These are phyloP conservation scores for Columba janthina DNA, from an alignment of 2,113 vertebrate species.

Conservation along the genomic window DNA sequence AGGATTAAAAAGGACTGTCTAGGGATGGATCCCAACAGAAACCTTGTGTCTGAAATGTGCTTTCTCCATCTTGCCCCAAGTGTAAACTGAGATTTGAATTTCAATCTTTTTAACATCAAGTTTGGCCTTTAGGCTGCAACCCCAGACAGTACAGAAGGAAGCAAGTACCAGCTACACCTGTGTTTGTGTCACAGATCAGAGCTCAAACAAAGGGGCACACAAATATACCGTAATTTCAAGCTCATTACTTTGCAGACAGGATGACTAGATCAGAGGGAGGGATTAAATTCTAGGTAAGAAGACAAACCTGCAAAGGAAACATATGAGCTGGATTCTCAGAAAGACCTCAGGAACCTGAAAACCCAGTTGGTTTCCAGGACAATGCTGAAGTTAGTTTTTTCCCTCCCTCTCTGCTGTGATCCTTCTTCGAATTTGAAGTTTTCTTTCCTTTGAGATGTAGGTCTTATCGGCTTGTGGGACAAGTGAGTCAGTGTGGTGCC, in stretches of 20 bases:
- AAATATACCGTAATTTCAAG: not conserved
- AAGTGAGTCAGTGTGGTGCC: constrained; percentile 13
- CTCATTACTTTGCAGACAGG: not conserved
- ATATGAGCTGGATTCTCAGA: not conserved
- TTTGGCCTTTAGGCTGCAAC: not conserved
- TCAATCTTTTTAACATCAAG: not conserved
- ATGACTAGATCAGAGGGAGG: not conserved
- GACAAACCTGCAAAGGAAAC: constrained; percentile 11
- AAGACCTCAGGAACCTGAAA: constrained; percentile 26
- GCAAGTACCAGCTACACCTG: not conserved
- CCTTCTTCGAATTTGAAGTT: not conserved
- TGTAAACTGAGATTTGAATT: not conserved
- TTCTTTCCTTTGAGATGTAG: not conserved
- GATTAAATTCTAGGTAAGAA: not conserved
- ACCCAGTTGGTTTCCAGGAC: not conserved
- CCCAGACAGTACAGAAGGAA: not conserved
- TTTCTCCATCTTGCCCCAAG: not conserved
- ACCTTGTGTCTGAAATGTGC: not conserved
- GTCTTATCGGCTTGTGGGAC: not conserved
- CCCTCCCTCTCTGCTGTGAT: not conserved
- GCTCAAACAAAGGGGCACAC: not conserved
- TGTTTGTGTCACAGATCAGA: not conserved
- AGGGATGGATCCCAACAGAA: not conserved
- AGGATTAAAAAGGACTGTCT: not conserved
- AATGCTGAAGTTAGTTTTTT: constrained; percentile 1